Evolutionary conservation across 1,140 invertebrate species (phyloP).

Genomic region (Atopsyche davidsoni): DNA sequence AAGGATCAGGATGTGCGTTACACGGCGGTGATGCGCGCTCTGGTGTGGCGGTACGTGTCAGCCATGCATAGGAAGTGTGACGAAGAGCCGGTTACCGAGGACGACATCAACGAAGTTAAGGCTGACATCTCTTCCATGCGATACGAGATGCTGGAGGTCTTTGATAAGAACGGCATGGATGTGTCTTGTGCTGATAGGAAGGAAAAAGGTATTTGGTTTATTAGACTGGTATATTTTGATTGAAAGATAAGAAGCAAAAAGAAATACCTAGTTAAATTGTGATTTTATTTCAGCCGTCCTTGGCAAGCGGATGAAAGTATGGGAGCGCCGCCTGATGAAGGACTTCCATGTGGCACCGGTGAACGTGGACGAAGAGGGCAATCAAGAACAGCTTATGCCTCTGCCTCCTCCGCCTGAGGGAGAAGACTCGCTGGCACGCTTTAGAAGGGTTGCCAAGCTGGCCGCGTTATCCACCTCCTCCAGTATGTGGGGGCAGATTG

Average conservation of each 20-base stretch:
- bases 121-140: conserved; percentile 76
- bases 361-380: conserved; percentile 51
- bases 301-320: conserved; percentile 70
- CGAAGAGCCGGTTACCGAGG: conserved; percentile 76
- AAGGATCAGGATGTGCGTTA: conserved; percentile 63
- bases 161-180: conserved; percentile 73
- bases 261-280: no score
- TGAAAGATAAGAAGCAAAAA: no score
- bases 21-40: conserved; percentile 69
- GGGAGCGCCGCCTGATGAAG: conserved; percentile 78
- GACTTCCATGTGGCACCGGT: conserved; percentile 77
- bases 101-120: conserved; percentile 89
- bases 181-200: conserved; percentile 61
- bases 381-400: conserved; percentile 32
- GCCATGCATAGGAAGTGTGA: conserved; percentile 70
- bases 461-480: conserved; percentile 59
- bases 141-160: conserved; percentile 79
- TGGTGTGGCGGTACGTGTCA: conserved; percentile 81
- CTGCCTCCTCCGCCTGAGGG: conserved; percentile 47
- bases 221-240: no score
- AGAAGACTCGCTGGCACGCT: conserved; percentile 61
- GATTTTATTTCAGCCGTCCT: conserved; percentile 50
- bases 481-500: conserved; percentile 65
- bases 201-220: conserved; percentile 65
- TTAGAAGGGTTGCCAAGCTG: conserved; percentile 65